Base-by-base conservation (phyloP, 2,113 vertebrate genomes). In the Microtus ochrogaster region DNA sequence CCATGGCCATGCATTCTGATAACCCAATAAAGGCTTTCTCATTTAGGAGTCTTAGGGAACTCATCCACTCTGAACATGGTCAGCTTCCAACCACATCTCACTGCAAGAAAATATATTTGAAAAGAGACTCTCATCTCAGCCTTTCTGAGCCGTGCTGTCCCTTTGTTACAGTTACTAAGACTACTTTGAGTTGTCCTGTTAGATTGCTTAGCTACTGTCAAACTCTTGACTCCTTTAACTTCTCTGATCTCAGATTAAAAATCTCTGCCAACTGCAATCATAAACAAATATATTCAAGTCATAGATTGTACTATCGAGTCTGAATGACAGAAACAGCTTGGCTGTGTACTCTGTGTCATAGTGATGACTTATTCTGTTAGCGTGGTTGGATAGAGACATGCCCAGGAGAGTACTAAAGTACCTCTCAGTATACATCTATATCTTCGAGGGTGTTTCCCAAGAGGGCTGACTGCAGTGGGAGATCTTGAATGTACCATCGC, bases 161-260 rank as follows among this genome's bases (percentile, higher is more conserved):
- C 14, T 94, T 83, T 86, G 68, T 89, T 90, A 87, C 90, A 90
- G 89, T 74, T 86, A 90, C 7, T 41, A 36, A 88, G 74, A 94
- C 49, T 12, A 19, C 12, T 72, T 81, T 83, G 61, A 30, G 16
- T 77, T 90, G 41, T 49, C 78, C 30, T 89, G 83, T 76, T 3
- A 81, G 66, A 94, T 76, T 73, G 73, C 68, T 87, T 87, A 58
- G 2, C 89, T 90, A 28, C 66, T 95, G 63, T 95, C 77, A 87
- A 92, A 96, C 94, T 66, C 70, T 72, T 61, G 92, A 91, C 26
- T 74, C 39, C 76, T 88, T 92, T 79, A 68, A 83, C 79, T 68
- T 92, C 33, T 24, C 89, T 76, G 82, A 89, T 89, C 63, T 93
- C n/a, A 89, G 49, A 86, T 33, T 76, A 61, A 92, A 90, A 74